Evolutionary conservation across 2,797 vertebrate species (phyloP), one percentile per base, ranked within the genome.

Genomic region (Chanos chanos): DNA sequence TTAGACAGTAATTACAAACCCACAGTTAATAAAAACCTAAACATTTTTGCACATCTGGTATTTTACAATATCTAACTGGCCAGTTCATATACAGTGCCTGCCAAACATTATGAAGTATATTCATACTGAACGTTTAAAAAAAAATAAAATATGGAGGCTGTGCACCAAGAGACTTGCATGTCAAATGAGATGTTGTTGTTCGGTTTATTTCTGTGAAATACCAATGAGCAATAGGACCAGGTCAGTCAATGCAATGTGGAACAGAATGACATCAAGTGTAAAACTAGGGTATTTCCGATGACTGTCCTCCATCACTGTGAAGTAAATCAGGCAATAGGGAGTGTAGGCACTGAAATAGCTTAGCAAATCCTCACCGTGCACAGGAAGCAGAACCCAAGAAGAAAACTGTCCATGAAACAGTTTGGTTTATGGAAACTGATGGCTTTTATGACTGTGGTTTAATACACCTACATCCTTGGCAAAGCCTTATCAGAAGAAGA

Each of bases 341-440:
- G 16, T 21, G 58, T 45, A 45, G 30, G 59, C 48, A 50, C 52
- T 44, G 30, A 60, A 55, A 59, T 59, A 58, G 48, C 51, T 33
- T 30, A 21, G n/a, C 25, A 27, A 41, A 50, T 9, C 16, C n/a
- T 22, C 50, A 48, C 51, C 41, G 54, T 43, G 28, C 18, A 37
- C 41, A 21, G 28, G 36, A 24, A 37, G 44, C 40, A 63, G 16
- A 43, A 64, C 33, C 45, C 63, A 51, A 4, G 48, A 31, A 27
- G 30, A 63, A 75, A 64, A 71, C 2, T 44, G 18, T 40, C 49
- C 13, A 28, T 21, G 7, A 59, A 59, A 49, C 48, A 67, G 51
- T 54, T 68, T 41, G 52, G 69, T 76, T 78, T 28, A 71, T 65
- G 72, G 57, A 54, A n/a, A 61, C 62, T 65, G 52, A 68, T 63